Conservation (phyloP, 2,113 vertebrate genomes). For the Aptenodytes forsteri region DNA sequence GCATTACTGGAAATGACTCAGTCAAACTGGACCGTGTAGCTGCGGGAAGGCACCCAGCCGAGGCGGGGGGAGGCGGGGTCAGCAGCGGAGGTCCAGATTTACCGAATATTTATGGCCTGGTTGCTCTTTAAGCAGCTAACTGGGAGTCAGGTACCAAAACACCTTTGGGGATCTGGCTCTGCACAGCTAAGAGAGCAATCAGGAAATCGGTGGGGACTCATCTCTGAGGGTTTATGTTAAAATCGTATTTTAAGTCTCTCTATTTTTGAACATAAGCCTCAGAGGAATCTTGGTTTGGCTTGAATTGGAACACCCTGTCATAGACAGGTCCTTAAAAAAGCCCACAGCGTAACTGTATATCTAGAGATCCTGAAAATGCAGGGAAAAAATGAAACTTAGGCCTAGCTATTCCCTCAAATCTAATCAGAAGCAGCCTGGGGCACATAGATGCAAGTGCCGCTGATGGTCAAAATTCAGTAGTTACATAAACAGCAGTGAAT, state of each 20-base stretch:
- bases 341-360: neutral
- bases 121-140: neutral
- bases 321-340: neutral
- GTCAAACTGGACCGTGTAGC: neutral
- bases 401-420: neutral
- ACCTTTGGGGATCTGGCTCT: neutral
- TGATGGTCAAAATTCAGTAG: slow-evolving; percentile 9
- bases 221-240: neutral
- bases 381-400: neutral
- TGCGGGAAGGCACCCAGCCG: neutral
- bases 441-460: neutral
- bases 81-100: neutral
- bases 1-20: neutral
- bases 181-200: neutral
- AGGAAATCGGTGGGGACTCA: neutral
- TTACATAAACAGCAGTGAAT: slow-evolving; percentile 24
- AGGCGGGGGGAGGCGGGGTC: neutral
- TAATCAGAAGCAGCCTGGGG: slow-evolving; percentile 3
- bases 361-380: neutral
- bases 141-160: neutral
- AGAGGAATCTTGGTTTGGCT: neutral
- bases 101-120: neutral
- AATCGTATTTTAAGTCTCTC: neutral
- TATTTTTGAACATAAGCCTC: neutral
- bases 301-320: neutral